Base-by-base conservation (phyloP, 2,113 vertebrate genomes). In the Scartelaos histophorus region DNA sequence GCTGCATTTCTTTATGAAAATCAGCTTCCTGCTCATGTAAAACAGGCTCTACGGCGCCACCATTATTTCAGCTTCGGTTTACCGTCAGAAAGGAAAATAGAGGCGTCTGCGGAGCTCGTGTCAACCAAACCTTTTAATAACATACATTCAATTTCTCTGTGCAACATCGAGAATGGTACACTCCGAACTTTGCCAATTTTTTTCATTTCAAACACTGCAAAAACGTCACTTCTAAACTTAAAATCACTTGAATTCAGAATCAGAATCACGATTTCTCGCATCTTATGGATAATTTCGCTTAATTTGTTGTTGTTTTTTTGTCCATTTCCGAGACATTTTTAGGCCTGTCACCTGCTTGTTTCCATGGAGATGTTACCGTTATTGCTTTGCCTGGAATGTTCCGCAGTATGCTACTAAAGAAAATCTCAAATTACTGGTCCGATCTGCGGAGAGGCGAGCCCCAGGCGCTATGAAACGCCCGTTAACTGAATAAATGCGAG, bases 101-200 rank as follows among this genome's bases (percentile, higher is more conserved):
- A 24, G 9, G 13, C 12, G 6, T 43, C 38, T 16, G 15, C 54
- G 24, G 60, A 64, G 60, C 38, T 64, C 35, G 38, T 74, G 83
- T 87, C 85, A 88, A 83, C 79, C 87, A 90, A 88, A 88, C 84
- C 79, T 80, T 93, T 93, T 93, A 94, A 93, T 93, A 87, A 93
- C 91, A 93, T 93, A 94, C 93, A 94, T 94, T 94, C 93, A 94
- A 85, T 92, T 93, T 92, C 89, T 91, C 85, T 94, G 93, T 94
- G 93, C 93, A 93, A 93, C 86, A 86, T 92, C 86, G 81, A 82
- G 84, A 81, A 78, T 81, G 84, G 79, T 84, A 64, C 67, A 75
- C 75, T 88, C 82, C 82, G 75, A 24, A 3, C 0, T 25, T 85
- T 69, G 87, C 89, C 86, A 89, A 82, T 88, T 82, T 72, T 78